Evolutionary conservation across 2,888 invertebrate species (phyloP), one percentile per base, ranked within the genome.

Genomic region (Cosmia pyralina): DNA sequence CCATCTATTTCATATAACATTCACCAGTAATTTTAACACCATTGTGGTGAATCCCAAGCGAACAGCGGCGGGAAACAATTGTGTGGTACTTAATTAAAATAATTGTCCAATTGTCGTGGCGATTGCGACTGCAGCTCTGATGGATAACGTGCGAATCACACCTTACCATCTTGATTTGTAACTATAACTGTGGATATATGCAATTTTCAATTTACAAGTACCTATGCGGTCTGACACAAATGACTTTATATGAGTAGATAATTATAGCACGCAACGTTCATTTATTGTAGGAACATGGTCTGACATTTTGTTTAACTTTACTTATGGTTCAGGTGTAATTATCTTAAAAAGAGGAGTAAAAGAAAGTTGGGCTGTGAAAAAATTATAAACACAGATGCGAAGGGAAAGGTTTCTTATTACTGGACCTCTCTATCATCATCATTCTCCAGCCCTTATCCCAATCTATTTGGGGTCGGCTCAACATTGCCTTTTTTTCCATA

Each of bases 81-180:
- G 88, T 82, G 77, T 52, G 79, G 82, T 88, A 88, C 87, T 91
- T 90, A 90, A 92, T 92, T 93, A 89, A 88, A 87, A 89, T 92
- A 92, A 93, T 93, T 92, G 89, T 87, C 83, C 90, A 91, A 93
- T 93, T 91, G 89, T 88, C 85, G 82, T 70, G 68, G 71, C 71
- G 81, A 90, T 86, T 80, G 84, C 83, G 82, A 88, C 86, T 86
- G 82, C 81, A 28, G 28, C 28, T 83, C 87, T 89, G 90, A 89
- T 90, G 89, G 86, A 86, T 82, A 78, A 72, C 85, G 87, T 80
- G 85, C 85, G 87, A 87, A 92, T 90, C 88, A 85, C 85, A 87
- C 82, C 86, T 85, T 83, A 80, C 86, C 81, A 91, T 90, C 89
- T 89, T 86, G 87, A 88, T 88, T 81, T 81, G 82, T 78, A 79